These are phyloP conservation scores for Diarsia rubi DNA, from an alignment of 2,888 invertebrate genomes.

Conservation along the genomic window DNA sequence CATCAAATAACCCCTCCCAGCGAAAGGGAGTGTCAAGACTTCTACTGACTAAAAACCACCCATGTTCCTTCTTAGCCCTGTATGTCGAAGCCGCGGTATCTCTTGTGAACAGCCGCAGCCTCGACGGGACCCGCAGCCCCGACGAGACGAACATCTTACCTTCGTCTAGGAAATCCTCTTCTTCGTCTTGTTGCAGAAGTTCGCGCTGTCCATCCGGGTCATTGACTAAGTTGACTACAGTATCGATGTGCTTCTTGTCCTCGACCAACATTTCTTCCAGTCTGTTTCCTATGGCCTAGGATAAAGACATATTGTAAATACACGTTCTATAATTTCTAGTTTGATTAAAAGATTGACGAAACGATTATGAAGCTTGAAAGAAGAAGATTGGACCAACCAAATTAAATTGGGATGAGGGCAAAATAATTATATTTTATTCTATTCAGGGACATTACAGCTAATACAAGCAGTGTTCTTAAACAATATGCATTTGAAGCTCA, in stretches of 20 bases:
- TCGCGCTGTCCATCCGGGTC: constrained; percentile 96
- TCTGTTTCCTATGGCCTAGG: constrained; percentile 94
- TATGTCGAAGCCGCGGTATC: too few relatives aligned
- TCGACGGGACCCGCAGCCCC: too few relatives aligned
- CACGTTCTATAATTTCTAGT: neutral
- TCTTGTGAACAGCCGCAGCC: too few relatives aligned
- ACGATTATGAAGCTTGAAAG: neutral
- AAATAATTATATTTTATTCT: too few relatives aligned
- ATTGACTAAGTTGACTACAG: constrained; percentile 92
- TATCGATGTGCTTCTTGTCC: constrained; percentile 94
- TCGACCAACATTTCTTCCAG: constrained; percentile 97
- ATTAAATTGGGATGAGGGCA: neutral
- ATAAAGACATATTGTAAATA: neutral
- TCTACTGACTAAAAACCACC: too few relatives aligned
- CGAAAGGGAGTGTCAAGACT: too few relatives aligned
- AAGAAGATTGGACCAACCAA: neutral
- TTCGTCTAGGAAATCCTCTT: constrained; percentile 99
- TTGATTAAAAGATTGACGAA: neutral
- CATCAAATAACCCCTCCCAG: too few relatives aligned
- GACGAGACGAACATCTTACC: constrained; percentile 90
- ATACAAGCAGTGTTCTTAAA: too few relatives aligned
- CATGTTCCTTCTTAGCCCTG: too few relatives aligned
- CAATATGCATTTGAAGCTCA: too few relatives aligned
- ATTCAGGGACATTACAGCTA: too few relatives aligned
- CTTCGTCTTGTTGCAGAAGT: constrained; percentile 95